Conservation (phyloP, 2,797 vertebrate species). For the Betta splendens region DNA sequence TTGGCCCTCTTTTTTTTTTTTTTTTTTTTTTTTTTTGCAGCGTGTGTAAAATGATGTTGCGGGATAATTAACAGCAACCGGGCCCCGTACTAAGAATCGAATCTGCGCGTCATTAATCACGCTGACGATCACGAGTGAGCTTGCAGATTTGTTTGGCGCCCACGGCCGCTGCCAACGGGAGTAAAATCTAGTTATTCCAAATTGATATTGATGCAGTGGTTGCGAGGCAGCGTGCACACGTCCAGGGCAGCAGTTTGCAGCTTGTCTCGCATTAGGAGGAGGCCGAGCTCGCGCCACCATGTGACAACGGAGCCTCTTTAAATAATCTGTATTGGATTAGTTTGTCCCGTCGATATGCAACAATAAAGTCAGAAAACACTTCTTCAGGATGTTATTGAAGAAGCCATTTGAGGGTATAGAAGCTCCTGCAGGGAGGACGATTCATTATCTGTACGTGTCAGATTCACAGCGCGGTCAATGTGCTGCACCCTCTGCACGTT, state of each 20-base stretch:
- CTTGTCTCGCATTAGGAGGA: slow-evolving; percentile 13
- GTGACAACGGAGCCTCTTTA: slow-evolving; percentile 35
- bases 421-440: slow-evolving; percentile 37
- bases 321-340: slow-evolving; percentile 41
- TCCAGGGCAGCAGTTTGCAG: slow-evolving; percentile 24
- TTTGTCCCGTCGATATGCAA: slow-evolving; percentile 46
- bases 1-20: slow-evolving; percentile 57
- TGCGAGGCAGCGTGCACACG: slow-evolving; percentile 8
- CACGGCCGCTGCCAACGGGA: slow-evolving; percentile 40
- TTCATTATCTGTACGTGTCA: slow-evolving; percentile 55
- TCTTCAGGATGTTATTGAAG: slow-evolving; percentile 51
- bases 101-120: slow-evolving; percentile 69
- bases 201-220: slow-evolving; percentile 51
- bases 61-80: slow-evolving; percentile 64
- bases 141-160: slow-evolving; percentile 57
- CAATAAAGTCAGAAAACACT: slow-evolving; percentile 54
- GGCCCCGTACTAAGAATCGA: slow-evolving; percentile 66
- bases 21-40: slow-evolving; percentile 56
- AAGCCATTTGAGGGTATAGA: slow-evolving; percentile 51
- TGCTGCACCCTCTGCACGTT: slow-evolving; percentile 50
- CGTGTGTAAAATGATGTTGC: slow-evolving; percentile 67
- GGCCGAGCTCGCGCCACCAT: slow-evolving; percentile 26
- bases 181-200: slow-evolving; percentile 43
- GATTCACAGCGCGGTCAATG: slow-evolving; percentile 23
- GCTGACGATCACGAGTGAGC: slow-evolving; percentile 58